Percentiles rank a stretch among this genome's conserved stretches.
Conservation (phyloP, 2,797 vertebrate genomes). For the Distichodus sexfasciatus region DNA sequence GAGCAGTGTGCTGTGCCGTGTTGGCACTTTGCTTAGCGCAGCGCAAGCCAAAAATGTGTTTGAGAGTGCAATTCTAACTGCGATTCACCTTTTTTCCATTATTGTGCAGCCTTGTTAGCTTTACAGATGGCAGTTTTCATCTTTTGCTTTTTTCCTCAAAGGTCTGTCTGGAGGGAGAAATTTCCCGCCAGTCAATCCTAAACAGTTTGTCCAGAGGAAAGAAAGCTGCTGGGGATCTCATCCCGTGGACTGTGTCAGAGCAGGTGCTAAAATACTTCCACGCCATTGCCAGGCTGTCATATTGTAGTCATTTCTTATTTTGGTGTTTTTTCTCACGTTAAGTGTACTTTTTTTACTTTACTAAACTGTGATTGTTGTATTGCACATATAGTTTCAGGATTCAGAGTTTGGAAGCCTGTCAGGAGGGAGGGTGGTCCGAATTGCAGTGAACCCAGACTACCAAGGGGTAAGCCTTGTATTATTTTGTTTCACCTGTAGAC, state of each 20-base stretch:
- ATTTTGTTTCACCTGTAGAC: background rate
- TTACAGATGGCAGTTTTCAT: background rate
- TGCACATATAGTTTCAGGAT: conserved; percentile 86
- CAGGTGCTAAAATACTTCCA: conserved; percentile 86
- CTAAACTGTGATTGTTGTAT: background rate
- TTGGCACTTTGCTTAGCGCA: too few species aligned
- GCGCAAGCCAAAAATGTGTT: too few species aligned
- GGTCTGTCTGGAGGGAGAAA: conserved; percentile 96
- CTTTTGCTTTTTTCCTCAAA: conserved; percentile 48
- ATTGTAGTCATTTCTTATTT: background rate
- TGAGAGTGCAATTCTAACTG: too few species aligned
- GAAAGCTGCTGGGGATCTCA: conserved; percentile 95
- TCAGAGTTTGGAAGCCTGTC: conserved; percentile 91
- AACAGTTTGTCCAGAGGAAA: conserved; percentile 96
- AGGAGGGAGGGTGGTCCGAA: conserved; percentile 89
- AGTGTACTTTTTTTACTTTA: background rate
- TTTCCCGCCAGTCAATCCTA: conserved; percentile 91
- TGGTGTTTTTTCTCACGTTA: background rate
- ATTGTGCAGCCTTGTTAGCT: background rate
- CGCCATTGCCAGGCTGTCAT: background rate
- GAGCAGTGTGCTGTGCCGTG: too few species aligned
- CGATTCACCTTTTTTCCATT: too few species aligned
- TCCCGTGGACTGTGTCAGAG: conserved; percentile 96
- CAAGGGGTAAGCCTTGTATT: conserved; percentile 82
- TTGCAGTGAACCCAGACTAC: conserved; percentile 96